Conservation (phyloP, 2,797 vertebrate species). For the Sebastes vulpes region DNA sequence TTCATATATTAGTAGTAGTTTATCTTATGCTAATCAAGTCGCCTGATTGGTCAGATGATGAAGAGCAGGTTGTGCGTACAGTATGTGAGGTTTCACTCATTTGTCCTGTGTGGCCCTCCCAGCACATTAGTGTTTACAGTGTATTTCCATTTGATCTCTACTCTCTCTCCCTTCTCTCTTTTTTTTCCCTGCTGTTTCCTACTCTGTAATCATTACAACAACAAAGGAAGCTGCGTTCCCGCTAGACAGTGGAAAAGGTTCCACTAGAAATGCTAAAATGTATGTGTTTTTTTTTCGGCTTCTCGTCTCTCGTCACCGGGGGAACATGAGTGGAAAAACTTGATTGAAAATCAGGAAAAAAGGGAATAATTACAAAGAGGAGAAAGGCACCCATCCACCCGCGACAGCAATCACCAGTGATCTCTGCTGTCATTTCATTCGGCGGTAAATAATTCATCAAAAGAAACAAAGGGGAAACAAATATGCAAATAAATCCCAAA, state of each 20-base stretch:
- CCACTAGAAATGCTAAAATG: conserved; percentile 56
- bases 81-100: conserved; percentile 25
- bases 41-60: conserved; percentile 29
- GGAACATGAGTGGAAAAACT: conserved; percentile 65
- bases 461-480: conserved; percentile 83
- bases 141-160: conserved; percentile 71
- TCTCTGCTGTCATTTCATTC: conserved; percentile 76
- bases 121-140: conserved; percentile 61
- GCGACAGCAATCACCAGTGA: conserved; percentile 74
- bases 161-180: conserved; percentile 39
- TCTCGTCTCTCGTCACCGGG: conserved; percentile 53
- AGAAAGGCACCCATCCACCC: conserved; percentile 66
- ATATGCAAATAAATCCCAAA: conserved; percentile 82
- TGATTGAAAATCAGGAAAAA: conserved; percentile 78
- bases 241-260: conserved; percentile 63
- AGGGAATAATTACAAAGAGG: conserved; percentile 77
- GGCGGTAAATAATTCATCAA: conserved; percentile 84
- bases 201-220: conserved; percentile 73
- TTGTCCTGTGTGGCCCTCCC: conserved; percentile 44
- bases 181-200: conserved; percentile 53
- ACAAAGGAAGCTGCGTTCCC: conserved; percentile 66
- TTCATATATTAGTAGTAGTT: conserved; percentile 14
- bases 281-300: conserved; percentile 7
- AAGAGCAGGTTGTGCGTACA: conserved; percentile 2
- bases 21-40: conserved; percentile 26